Evolutionary conservation across 2,113 vertebrate genomes (phyloP).

Genomic region (Xiphophorus couchianus): DNA sequence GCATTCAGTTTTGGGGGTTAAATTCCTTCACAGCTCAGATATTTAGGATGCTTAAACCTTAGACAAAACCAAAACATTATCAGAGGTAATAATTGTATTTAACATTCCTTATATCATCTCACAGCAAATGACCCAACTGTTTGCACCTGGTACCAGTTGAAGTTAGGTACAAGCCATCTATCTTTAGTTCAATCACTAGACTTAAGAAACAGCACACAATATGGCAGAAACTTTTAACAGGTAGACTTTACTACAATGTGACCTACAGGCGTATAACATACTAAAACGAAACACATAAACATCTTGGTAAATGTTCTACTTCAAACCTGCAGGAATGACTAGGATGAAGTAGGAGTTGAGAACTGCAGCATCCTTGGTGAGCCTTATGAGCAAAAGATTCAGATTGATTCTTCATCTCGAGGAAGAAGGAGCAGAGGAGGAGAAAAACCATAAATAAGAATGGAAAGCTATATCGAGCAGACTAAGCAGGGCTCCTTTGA

Average conservation of each 20-base stretch:
- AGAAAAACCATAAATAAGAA: not conserved
- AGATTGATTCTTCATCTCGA: conserved; percentile 9
- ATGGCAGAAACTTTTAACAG: not conserved
- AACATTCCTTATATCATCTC: no score
- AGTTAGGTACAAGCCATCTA: no score
- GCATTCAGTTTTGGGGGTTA: no score
- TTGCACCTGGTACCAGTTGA: no score
- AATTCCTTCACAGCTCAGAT: no score
- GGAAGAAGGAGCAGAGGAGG: conserved; percentile 14
- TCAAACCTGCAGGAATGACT: not conserved
- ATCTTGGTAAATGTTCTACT: not conserved
- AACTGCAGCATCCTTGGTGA: not conserved
- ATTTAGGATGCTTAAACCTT: no score
- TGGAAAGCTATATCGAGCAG: conserved; percentile 22
- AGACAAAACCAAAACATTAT: no score
- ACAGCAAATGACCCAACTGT: no score
- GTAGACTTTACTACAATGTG: not conserved
- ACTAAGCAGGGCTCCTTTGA: conserved; percentile 46
- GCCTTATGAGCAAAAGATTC: not conserved
- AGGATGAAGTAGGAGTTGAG: not conserved
- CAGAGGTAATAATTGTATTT: no score
- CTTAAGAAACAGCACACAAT: not conserved
- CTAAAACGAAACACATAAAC: not conserved
- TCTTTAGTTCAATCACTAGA: not conserved
- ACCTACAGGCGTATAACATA: not conserved